Conservation (phyloP, 2,888 invertebrate species). For the Dermolepida albohirtum region DNA sequence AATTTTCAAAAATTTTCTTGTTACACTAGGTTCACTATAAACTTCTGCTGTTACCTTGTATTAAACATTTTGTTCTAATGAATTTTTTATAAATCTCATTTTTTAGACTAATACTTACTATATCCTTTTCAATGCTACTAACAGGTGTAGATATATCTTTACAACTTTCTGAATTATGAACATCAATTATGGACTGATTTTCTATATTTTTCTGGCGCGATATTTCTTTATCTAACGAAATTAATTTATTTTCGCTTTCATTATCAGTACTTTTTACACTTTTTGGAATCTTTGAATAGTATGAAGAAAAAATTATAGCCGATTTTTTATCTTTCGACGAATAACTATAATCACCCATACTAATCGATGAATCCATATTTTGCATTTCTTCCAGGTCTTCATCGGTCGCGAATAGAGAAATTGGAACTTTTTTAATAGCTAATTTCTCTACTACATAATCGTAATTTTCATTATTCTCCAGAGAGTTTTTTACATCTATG, state of each 20-base stretch:
- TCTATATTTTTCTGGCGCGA: no score
- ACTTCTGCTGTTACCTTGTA: conserved; percentile 43
- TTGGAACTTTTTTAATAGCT: conserved; percentile 50
- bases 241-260: not conserved
- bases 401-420: conserved; percentile 48
- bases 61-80: conserved; percentile 14
- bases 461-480: conserved; percentile 46
- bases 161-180: no score
- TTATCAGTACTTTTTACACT: not conserved
- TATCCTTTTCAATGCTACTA: no score
- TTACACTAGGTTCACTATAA: conserved; percentile 34
- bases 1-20: conserved; percentile 31
- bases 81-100: no score
- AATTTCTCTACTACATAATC: conserved; percentile 54
- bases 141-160: no score
- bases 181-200: no score
- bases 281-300: conserved; percentile 43
- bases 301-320: conserved; percentile 46
- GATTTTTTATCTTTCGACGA: conserved; percentile 40
- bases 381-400: conserved; percentile 45
- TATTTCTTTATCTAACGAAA: no score
- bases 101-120: no score
- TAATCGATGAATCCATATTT: conserved; percentile 12
- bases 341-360: conserved; percentile 6
- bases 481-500: conserved; percentile 36